Conservation (phyloP, 2,113 vertebrate genomes). For the Polypterus bichir region DNA sequence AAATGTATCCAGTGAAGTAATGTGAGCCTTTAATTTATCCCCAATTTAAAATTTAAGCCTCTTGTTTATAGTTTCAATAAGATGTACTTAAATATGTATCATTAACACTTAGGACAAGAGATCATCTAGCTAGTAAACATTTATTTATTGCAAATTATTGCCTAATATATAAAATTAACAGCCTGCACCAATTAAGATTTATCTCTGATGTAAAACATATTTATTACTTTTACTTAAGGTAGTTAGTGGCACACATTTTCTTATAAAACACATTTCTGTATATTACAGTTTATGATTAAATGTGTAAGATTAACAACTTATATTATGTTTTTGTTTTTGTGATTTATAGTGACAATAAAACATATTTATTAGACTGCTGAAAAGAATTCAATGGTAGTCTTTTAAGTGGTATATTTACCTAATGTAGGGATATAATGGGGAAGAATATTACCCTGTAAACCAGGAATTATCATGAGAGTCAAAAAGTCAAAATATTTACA, state of each 20-base stretch:
- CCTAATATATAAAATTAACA: constrained; percentile 99
- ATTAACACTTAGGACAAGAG: constrained; percentile 72
- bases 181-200: constrained; percentile 93
- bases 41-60: not conserved
- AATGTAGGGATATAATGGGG: constrained; percentile 82
- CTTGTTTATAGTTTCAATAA: constrained; percentile 36
- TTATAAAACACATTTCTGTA: constrained; percentile 94
- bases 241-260: constrained; percentile 86
- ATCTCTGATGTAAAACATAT: constrained; percentile 74
- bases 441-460: constrained; percentile 84
- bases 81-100: constrained; percentile 43
- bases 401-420: constrained; percentile 92
- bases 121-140: constrained; percentile 90
- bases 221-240: constrained; percentile 98
- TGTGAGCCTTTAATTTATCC: too few relatives aligned
- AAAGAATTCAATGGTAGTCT: constrained; percentile 95
- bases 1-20: too few relatives aligned
- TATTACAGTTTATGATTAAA: constrained; percentile 88
- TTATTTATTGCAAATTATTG: constrained; percentile 99
- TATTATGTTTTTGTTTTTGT: constrained; percentile 83
- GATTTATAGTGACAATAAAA: constrained; percentile 87
- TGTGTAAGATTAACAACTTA: constrained; percentile 94
- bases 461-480: constrained; percentile 79
- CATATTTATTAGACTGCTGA: constrained; percentile 93
- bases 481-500: constrained; percentile 86